These are phyloP conservation scores for Leucoptera coffeella DNA, from an alignment of 2,888 invertebrate species.

Conservation along the genomic window DNA sequence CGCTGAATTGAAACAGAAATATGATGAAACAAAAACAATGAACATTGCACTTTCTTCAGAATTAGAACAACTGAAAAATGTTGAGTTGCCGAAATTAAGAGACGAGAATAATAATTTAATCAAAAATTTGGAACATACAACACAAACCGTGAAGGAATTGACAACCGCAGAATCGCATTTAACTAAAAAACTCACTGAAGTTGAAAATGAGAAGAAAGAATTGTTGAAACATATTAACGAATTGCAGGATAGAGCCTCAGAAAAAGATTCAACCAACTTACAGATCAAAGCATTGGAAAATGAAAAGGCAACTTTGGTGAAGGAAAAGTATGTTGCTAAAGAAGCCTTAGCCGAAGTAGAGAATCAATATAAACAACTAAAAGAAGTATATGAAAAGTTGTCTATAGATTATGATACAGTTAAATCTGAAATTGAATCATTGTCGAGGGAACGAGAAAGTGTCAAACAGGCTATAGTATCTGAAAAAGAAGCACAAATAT, in stretches of 20 bases:
- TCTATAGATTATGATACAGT: constrained; percentile 17
- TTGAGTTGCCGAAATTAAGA: too few species aligned
- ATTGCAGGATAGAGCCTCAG: too few species aligned
- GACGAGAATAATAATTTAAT: constrained; percentile 13
- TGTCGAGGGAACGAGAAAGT: constrained; percentile 18
- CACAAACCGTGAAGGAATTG: constrained; percentile 8
- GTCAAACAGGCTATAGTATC: too few species aligned
- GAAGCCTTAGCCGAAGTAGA: constrained; percentile 30
- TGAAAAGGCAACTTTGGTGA: constrained; percentile 35
- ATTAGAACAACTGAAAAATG: constrained; percentile 14
- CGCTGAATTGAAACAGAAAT: constrained; percentile 12
- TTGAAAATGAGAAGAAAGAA: constrained; percentile 15
- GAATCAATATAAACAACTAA: constrained; percentile 21
- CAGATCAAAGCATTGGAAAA: constrained; percentile 39
- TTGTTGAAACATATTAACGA: too few species aligned
- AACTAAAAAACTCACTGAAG: constrained; percentile 11
- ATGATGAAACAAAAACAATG: constrained; percentile 11
- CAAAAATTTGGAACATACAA: constrained; percentile 14
- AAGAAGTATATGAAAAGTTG: constrained; percentile 15
- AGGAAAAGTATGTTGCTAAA: constrained; percentile 33
- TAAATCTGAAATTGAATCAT: constrained; percentile 15
- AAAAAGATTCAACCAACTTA: constrained; percentile 9
- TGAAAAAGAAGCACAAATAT: too few species aligned
- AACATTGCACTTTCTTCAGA: constrained; percentile 11
- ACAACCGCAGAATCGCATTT: constrained; percentile 9